phyloP scores from a whole-genome alignment of 2,888 invertebrate genomes.

The Drymonia ruficornis region DNA sequence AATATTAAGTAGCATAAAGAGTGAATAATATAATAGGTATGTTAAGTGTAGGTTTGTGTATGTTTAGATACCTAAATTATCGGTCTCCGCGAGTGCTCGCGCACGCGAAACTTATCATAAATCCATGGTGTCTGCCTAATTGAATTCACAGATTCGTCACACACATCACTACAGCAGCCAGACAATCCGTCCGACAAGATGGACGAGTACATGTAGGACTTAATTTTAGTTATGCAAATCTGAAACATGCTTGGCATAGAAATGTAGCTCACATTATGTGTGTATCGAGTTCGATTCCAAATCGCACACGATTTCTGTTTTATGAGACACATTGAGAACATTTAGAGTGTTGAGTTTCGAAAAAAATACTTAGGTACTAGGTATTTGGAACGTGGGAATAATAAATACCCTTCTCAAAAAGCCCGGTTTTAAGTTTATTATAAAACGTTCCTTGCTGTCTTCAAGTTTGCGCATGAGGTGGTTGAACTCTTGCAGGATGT shows the following conservation, averaged over 20 bases:
- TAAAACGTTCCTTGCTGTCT: background rate
- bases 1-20: too few species aligned
- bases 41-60: too few species aligned
- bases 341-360: too few species aligned
- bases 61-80: too few species aligned
- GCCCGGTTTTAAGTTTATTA: background rate
- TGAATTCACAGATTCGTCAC: too few species aligned
- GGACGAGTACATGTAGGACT: constrained; percentile 1
- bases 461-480: constrained; percentile 20
- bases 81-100: too few species aligned
- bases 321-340: background rate
- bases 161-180: constrained; percentile 10
- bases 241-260: constrained; percentile 13
- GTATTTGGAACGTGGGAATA: background rate
- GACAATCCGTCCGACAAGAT: constrained; percentile 6
- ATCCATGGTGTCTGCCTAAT: too few species aligned
- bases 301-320: background rate
- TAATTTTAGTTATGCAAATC: constrained; percentile 22
- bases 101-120: too few species aligned
- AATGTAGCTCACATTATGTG: constrained; percentile 3
- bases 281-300: background rate
- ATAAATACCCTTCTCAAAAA: background rate
- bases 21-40: too few species aligned
- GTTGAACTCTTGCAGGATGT: constrained; percentile 36
- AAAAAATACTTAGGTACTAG: too few species aligned